phyloP scores from a whole-genome alignment of 2,113 vertebrate genomes.

The Pachypanchax playfairii region DNA sequence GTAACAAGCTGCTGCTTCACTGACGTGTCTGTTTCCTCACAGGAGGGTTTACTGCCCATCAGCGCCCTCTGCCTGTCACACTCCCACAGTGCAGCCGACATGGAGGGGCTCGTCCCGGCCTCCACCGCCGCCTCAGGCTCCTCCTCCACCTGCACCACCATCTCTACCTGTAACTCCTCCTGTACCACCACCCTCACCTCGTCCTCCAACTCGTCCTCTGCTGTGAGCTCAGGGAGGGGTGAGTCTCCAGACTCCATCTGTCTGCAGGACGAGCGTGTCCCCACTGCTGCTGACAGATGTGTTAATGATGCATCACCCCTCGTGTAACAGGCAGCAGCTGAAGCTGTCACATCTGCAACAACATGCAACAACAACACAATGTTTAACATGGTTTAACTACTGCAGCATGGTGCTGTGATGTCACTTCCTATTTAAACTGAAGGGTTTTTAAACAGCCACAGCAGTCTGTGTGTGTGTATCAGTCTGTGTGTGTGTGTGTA shows the following conservation, averaged over 20 bases:
- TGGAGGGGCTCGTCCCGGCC: slow-evolving; percentile 90
- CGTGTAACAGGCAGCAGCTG: not conserved
- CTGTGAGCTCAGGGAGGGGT: slow-evolving; percentile 85
- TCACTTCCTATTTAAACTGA: slow-evolving; percentile 65
- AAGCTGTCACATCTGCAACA: not conserved
- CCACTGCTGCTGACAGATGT: not conserved
- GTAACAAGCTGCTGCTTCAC: too few relatives aligned
- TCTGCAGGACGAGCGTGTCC: too few relatives aligned
- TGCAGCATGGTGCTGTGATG: not conserved
- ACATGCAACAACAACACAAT: not conserved
- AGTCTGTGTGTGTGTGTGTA: not conserved
- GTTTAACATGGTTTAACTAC: not conserved
- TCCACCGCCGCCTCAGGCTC: slow-evolving; percentile 54
- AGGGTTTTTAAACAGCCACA: slow-evolving; percentile 63
- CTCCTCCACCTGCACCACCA: slow-evolving; percentile 46
- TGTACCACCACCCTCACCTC: slow-evolving; percentile 28
- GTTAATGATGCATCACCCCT: not conserved
- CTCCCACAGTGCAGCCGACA: slow-evolving; percentile 95
- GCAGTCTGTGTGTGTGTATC: not conserved
- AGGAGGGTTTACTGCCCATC: slow-evolving; percentile 94
- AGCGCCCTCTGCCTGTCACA: slow-evolving; percentile 93
- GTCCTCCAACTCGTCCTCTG: slow-evolving; percentile 58
- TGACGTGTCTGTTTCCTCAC: slow-evolving; percentile 25
- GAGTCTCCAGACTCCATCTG: slow-evolving; percentile 11
- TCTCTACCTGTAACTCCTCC: slow-evolving; percentile 64